Percentiles rank a stretch among this genome's conserved stretches.
phyloP scores from a whole-genome alignment of 2,797 vertebrate species.

The Ctenopoma multispine region DNA sequence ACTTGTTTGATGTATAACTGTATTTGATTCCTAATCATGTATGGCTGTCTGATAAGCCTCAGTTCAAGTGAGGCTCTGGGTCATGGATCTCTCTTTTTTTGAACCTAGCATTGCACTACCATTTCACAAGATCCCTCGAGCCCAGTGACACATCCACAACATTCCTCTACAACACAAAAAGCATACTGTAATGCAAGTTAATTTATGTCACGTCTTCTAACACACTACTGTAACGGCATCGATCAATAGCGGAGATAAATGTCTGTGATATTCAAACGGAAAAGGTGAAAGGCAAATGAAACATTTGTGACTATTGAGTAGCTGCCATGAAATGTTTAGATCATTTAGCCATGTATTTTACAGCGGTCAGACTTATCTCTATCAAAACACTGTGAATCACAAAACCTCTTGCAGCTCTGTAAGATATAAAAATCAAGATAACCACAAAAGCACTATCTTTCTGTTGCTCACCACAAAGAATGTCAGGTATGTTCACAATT shows the following conservation, averaged over 20 bases:
- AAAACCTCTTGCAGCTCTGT: background rate
- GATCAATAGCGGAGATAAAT: conserved; percentile 16
- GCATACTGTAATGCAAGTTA: background rate
- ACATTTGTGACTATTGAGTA: conserved; percentile 11
- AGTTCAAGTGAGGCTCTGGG: conserved; percentile 8
- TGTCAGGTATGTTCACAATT: conserved; percentile 56
- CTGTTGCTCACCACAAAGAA: conserved; percentile 60
- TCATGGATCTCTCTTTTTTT: conserved; percentile 27
- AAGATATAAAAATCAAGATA: conserved; percentile 24
- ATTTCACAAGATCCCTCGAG: conserved; percentile 5
- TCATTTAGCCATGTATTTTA: background rate
- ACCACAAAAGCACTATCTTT: conserved; percentile 41
- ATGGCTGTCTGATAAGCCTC: background rate
- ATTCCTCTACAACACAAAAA: conserved; percentile 24
- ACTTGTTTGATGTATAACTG: background rate
- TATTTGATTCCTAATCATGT: background rate
- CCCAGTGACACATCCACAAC: conserved; percentile 20
- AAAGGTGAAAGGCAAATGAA: conserved; percentile 22
- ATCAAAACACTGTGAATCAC: background rate
- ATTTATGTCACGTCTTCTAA: conserved; percentile 4
- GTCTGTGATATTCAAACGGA: conserved; percentile 20
- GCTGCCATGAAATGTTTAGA: conserved; percentile 10
- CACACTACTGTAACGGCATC: background rate
- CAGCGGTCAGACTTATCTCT: conserved; percentile 10
- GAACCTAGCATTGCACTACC: conserved; percentile 5